Evolutionary conservation across 1,140 invertebrate species (phyloP).

Genomic region (Glossosoma conforme): DNA sequence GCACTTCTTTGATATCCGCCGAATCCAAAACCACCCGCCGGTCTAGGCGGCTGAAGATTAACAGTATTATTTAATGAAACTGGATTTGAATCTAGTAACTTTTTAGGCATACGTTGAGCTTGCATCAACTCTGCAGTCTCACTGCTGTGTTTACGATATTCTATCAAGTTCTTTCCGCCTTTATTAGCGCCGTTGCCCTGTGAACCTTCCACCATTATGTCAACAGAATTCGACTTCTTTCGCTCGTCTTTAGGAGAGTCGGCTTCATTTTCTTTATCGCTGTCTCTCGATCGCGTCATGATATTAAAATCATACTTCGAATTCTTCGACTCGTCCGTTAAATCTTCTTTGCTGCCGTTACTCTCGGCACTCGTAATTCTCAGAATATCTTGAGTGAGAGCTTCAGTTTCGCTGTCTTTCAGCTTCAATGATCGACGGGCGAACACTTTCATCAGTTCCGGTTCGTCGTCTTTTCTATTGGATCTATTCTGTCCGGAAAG

Average conservation of each 20-base stretch:
- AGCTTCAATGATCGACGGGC: slow-evolving; percentile 69
- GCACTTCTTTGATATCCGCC: slow-evolving; percentile 36
- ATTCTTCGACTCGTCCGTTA: slow-evolving; percentile 17
- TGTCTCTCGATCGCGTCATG: slow-evolving; percentile 54
- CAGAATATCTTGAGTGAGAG: slow-evolving; percentile 51
- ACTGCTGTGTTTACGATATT: slow-evolving; percentile 29
- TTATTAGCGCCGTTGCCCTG: slow-evolving; percentile 33
- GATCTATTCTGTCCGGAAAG: slow-evolving; percentile 31
- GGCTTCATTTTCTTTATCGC: slow-evolving; percentile 62
- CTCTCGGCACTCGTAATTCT: slow-evolving; percentile 21
- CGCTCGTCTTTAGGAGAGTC: slow-evolving; percentile 38
- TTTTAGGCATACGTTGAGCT: slow-evolving; percentile 36
- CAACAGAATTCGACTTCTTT: slow-evolving; percentile 29
- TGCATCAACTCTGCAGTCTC: slow-evolving; percentile 34
- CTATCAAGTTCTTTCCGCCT: slow-evolving; percentile 29
- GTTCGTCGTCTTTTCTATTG: slow-evolving; percentile 59
- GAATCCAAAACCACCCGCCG: slow-evolving; percentile 3
- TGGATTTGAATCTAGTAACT: slow-evolving; percentile 43
- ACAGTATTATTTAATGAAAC: slow-evolving; percentile 37
- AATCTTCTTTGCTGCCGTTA: slow-evolving; percentile 26
- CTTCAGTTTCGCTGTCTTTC: slow-evolving; percentile 61
- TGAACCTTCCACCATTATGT: slow-evolving; percentile 36
- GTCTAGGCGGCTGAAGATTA: slow-evolving; percentile 9
- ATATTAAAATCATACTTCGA: slow-evolving; percentile 47
- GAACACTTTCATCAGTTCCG: slow-evolving; percentile 75